Evolutionary conservation across 2,888 invertebrate genomes (phyloP).

Genomic region (Polylopha cassiicola): DNA sequence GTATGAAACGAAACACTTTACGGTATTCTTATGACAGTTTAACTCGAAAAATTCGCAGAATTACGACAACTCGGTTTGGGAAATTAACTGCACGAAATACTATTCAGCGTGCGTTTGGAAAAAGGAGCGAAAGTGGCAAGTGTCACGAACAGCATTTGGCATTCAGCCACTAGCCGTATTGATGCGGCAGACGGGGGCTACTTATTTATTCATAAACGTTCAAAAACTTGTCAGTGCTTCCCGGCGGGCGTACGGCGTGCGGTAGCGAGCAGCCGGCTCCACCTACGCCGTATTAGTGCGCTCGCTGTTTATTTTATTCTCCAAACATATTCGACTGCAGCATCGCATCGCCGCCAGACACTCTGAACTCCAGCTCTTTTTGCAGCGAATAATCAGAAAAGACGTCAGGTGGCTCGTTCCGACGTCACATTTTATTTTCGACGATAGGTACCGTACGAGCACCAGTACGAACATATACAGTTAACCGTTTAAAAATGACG

Average conservation of each 20-base stretch:
- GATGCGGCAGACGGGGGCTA: conserved; percentile 67
- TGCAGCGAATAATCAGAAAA: conserved; percentile 32
- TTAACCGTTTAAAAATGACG: conserved; percentile 28
- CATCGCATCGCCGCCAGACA: conserved; percentile 30
- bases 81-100: conserved; percentile 57
- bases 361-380: conserved; percentile 29
- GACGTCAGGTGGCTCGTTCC: conserved; percentile 28
- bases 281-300: conserved; percentile 40
- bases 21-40: conserved; percentile 22
- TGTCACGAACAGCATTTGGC: conserved; percentile 71
- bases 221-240: conserved; percentile 62
- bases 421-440: conserved; percentile 28
- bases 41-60: conserved; percentile 18
- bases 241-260: conserved; percentile 29
- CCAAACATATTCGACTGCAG: conserved; percentile 36
- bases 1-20: conserved; percentile 26
- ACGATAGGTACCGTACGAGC: conserved; percentile 3
- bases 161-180: conserved; percentile 66
- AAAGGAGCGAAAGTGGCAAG: conserved; percentile 67
- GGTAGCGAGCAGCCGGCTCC: conserved; percentile 26
- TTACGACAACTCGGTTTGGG: conserved; percentile 27
- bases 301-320: conserved; percentile 49
- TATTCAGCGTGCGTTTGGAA: conserved; percentile 44
- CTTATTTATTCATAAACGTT: conserved; percentile 75
- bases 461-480: conserved; percentile 19